Conservation (phyloP, 2,888 invertebrate genomes). For the Schrankia costaestrigalis region DNA sequence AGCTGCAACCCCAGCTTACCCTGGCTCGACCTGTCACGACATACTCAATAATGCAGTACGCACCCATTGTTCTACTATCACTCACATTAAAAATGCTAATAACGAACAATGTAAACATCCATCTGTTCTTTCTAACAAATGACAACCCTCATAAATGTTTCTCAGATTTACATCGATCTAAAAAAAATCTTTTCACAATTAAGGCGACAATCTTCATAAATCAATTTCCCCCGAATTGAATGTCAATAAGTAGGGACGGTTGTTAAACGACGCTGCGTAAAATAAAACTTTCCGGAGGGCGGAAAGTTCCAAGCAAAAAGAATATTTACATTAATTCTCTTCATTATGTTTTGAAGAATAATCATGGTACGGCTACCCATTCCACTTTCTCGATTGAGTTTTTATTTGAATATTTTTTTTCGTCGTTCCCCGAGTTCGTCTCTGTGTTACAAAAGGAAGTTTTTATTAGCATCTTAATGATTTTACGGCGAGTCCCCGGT, state of each 20-base stretch:
- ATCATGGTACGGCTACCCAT: conserved; percentile 76
- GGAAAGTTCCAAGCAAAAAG: conserved; percentile 75
- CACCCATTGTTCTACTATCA: conserved; percentile 47
- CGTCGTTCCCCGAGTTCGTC: conserved; percentile 66
- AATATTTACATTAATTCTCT: conserved; percentile 82
- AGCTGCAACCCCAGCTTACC: conserved; percentile 56
- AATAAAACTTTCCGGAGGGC: conserved; percentile 80
- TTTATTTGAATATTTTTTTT: conserved; percentile 80
- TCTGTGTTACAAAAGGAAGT: conserved; percentile 79
- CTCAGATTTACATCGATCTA: conserved; percentile 32
- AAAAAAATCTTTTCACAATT: conserved; percentile 73
- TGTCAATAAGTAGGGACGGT: conserved; percentile 80
- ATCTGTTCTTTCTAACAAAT: too few species aligned
- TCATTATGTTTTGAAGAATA: conserved; percentile 82
- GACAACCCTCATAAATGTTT: conserved; percentile 20
- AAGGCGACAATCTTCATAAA: conserved; percentile 80
- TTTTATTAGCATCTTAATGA: conserved; percentile 83
- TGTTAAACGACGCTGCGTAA: conserved; percentile 79
- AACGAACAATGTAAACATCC: neutral
- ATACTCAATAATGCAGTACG: conserved; percentile 70
- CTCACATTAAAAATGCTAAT: conserved; percentile 13
- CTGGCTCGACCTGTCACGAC: conserved; percentile 41
- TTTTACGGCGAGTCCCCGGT: conserved; percentile 80
- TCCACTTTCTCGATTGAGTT: conserved; percentile 77
- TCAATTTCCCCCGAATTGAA: conserved; percentile 81